Evolutionary conservation across 2,113 vertebrate genomes (phyloP).

Genomic region (Onychostruthus taczanowskii): DNA sequence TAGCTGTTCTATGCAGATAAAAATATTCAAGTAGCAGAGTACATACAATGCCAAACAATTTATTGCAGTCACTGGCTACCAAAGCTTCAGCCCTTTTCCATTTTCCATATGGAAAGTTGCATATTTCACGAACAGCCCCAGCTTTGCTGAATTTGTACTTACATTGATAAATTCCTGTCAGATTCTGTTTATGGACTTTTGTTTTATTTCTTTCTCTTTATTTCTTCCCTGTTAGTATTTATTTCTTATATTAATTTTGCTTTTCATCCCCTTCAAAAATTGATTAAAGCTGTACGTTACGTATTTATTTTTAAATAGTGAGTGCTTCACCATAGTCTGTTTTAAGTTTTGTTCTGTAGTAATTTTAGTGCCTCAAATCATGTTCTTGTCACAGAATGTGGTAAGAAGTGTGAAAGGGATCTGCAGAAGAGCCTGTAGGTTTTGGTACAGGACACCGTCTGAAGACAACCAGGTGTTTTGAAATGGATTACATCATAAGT

Average conservation of each 20-base stretch:
- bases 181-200: not conserved
- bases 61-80: not conserved
- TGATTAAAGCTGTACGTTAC: not conserved
- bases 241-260: not conserved
- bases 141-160: not conserved
- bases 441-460: not conserved
- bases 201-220: not conserved
- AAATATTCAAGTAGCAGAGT: not conserved
- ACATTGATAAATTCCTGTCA: not conserved
- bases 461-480: not conserved
- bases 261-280: not conserved
- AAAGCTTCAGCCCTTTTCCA: not conserved
- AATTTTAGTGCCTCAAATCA: not conserved
- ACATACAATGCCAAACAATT: not conserved
- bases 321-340: not conserved
- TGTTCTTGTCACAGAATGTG: not conserved
- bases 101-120: not conserved
- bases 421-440: not conserved
- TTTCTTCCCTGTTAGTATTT: not conserved
- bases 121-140: not conserved
- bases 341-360: not conserved
- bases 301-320: not conserved
- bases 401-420: not conserved
- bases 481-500: not conserved
- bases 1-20: not conserved